Base-by-base conservation (phyloP, 1,140 invertebrate species). In the Drosophila asahinai region DNA sequence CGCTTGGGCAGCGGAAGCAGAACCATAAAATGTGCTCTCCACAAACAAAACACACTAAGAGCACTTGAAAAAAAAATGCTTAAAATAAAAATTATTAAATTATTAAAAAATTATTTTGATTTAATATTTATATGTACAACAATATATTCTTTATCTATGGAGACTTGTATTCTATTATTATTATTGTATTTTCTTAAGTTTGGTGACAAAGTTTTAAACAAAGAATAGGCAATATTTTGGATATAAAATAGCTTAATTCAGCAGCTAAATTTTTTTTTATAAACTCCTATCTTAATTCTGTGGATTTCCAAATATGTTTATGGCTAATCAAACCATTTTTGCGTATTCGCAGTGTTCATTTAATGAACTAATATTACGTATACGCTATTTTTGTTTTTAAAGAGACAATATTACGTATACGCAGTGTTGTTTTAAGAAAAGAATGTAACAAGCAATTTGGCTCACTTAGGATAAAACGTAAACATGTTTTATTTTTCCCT, bases 1-100 rank as follows among this genome's bases (percentile, higher is more conserved):
- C 83, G 83, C 84, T 89, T 77, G 84, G 77, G 67, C 82, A 81
- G 75, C 83, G 83, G 84, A 87, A 87, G 77, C 68, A 83, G 57
- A 27, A 87, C 74, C 78, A 84, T 89, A 90, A 89, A 89, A 84
- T 68, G 40, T 55, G 86, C 55, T 89, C 62, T 57, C 51, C 64
- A 66, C 67, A 86, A 77, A 86, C 61, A 72, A 71, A 71, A 55
- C 67, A 71, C 22, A 27, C 36, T 27, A 14, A 63, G n/a, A 30
- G 22, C 63, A 25, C 38, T 30, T n/a, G 5, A 2, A 11, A 14
- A 62, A 62, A 61, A 48, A 19, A 22, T 22, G 1, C 19, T 22
- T 22, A 22, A 22, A 22, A 22, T 22, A 22, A 22, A 22, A 22
- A 22, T 22, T 1, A 22, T 22, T 22, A 22, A 48, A 2, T 30